Conservation (phyloP, 2,797 vertebrate species). For the Chaetodon trifasciatus region DNA sequence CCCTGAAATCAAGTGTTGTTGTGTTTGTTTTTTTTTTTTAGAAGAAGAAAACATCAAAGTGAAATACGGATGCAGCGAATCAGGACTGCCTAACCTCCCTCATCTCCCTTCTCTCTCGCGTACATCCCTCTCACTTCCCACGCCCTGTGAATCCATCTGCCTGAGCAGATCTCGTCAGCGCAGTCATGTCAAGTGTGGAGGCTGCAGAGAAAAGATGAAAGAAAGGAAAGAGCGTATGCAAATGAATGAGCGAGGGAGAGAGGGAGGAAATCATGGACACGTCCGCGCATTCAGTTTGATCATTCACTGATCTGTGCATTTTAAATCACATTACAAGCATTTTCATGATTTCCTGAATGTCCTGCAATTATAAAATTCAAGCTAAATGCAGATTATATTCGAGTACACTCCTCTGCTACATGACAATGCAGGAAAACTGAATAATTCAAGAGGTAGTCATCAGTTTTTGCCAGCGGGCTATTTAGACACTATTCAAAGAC, state of each 20-base stretch:
- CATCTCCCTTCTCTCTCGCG: neutral
- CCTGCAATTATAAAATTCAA: neutral
- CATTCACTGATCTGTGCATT: neutral
- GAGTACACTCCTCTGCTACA: neutral
- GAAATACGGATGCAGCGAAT: conserved; percentile 2
- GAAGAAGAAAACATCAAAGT: conserved; percentile 17
- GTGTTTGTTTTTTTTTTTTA: neutral
- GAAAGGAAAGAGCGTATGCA: neutral
- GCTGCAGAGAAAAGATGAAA: conserved; percentile 42
- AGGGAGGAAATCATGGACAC: neutral
- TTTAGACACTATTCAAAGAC: neutral
- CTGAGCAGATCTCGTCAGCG: conserved; percentile 36
- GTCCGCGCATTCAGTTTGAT: neutral
- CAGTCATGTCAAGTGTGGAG: conserved; percentile 7
- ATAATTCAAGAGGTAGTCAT: neutral
- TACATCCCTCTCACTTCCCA: conserved; percentile 27
- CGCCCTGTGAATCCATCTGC: conserved; percentile 45
- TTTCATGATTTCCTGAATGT: neutral
- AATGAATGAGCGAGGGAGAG: neutral
- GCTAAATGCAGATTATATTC: neutral
- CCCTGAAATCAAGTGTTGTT: neutral
- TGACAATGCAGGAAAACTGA: neutral
- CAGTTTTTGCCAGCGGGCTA: neutral
- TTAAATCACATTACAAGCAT: neutral
- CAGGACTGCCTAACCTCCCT: conserved; percentile 18